phyloP scores from a whole-genome alignment of 2,113 vertebrate genomes.

The Rissa tridactyla region DNA sequence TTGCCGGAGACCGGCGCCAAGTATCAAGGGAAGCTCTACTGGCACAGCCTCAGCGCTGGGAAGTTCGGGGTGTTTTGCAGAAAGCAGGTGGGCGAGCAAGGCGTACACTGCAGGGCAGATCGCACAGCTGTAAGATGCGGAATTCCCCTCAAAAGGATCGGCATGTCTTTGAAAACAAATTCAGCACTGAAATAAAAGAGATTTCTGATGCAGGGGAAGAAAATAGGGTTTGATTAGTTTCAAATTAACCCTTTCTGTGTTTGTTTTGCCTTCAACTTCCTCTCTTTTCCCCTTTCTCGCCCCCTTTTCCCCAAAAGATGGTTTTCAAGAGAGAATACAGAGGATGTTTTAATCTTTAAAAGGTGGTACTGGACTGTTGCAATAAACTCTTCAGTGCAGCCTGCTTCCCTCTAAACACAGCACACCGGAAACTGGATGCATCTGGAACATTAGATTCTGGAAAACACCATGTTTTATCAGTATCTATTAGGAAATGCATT shows the following conservation, averaged over 20 bases:
- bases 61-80: slow-evolving; percentile 44
- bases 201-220: slow-evolving; percentile 14
- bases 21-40: background rate
- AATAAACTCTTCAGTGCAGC: background rate
- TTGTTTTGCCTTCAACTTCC: background rate
- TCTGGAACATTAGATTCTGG: background rate
- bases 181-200: slow-evolving; percentile 42
- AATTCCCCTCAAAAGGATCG: slow-evolving; percentile 84
- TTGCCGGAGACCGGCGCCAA: background rate
- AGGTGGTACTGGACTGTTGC: background rate
- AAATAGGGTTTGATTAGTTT: slow-evolving; percentile 45
- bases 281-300: background rate
- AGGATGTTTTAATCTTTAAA: background rate
- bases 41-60: slow-evolving; percentile 42
- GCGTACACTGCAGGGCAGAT: slow-evolving; percentile 75
- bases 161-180: slow-evolving; percentile 73
- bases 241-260: slow-evolving; percentile 58
- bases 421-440: background rate
- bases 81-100: slow-evolving; percentile 70
- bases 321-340: background rate
- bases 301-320: background rate
- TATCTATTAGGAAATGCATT: background rate
- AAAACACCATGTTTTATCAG: background rate
- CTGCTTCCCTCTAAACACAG: background rate
- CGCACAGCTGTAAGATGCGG: slow-evolving; percentile 78